These are phyloP conservation scores for Napeogenes inachia DNA, from an alignment of 2,888 invertebrate genomes.

Conservation along the genomic window DNA sequence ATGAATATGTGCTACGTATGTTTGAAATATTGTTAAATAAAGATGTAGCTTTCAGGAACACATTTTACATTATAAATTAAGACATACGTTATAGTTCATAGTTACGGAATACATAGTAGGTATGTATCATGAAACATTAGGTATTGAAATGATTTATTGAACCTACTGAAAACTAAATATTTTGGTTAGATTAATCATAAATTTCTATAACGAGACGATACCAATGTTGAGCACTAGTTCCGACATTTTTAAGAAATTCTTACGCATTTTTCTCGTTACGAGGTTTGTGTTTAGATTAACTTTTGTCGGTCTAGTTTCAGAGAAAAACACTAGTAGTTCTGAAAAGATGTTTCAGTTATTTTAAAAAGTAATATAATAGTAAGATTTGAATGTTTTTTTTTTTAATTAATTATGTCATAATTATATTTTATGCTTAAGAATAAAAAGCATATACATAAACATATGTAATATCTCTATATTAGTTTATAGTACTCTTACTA, in stretches of 20 bases:
- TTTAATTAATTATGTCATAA: no score
- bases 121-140: neutral
- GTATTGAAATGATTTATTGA: neutral
- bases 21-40: no score
- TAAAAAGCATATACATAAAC: no score
- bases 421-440: no score
- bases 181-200: constrained; percentile 11
- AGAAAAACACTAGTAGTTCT: constrained; percentile 33
- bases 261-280: constrained; percentile 29
- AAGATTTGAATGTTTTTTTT: no score
- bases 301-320: constrained; percentile 33
- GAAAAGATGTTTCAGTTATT: constrained; percentile 24
- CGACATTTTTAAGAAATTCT: constrained; percentile 33
- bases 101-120: neutral
- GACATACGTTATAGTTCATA: neutral
- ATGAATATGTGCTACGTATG: no score
- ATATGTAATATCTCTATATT: no score
- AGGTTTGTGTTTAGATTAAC: constrained; percentile 35
- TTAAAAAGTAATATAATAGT: neutral
- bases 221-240: constrained; percentile 21
- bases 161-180: neutral
- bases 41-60: no score
- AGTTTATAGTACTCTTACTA: no score
- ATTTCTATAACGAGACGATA: constrained; percentile 10
- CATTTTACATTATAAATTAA: no score